Evolutionary conservation across 2,888 invertebrate genomes (phyloP), one percentile per base, ranked within the genome.

Genomic region (Allophyes oxyacanthae): DNA sequence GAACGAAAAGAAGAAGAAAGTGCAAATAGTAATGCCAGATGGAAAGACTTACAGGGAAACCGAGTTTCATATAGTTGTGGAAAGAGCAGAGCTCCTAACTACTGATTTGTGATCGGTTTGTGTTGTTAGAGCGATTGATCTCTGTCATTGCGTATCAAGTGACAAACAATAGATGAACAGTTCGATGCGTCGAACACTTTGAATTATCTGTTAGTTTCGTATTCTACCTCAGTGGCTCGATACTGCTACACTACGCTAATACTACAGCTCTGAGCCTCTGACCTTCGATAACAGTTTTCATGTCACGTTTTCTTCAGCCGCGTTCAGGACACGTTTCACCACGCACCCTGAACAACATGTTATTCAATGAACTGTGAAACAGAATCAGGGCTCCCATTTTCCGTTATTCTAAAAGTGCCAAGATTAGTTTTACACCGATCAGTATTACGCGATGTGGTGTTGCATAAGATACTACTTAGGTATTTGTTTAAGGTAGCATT

Each of bases 51-150:
- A 98, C 83, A 95, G 96, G 80, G 97, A 98, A 91, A 98, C 98
- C 8, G 97, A 98, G 89, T 95, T 98, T 77, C 96, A 97, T 87
- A 97, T 98, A 79, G 96, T 98, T 83, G 96, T 97, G 71, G 98
- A 98, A 93, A 96, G 96, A 87, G 96, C 97, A 40, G 97, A 97
- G 88, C 95, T 97, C 43, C 91, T 97, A 58, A 97, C 97, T 70
- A 97, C 97, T 72, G 97, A 97, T 89, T 95, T 97, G 87, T 96
- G 90, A 94, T 78, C 38, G 11, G 26, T 38, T 51, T 37, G 42
- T 44, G 44, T 43, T 45, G 49, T 52, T 44, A 43, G 44, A 55
- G 44, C 32, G 54, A 69, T 72, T 75, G 77, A 81, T 83, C 75
- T 81, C 75, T 65, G 72, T 58, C 61, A 70, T 53, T 50, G 55